phyloP scores from a whole-genome alignment of 2,888 invertebrate genomes.

The Caenorhabditis imperialis region DNA sequence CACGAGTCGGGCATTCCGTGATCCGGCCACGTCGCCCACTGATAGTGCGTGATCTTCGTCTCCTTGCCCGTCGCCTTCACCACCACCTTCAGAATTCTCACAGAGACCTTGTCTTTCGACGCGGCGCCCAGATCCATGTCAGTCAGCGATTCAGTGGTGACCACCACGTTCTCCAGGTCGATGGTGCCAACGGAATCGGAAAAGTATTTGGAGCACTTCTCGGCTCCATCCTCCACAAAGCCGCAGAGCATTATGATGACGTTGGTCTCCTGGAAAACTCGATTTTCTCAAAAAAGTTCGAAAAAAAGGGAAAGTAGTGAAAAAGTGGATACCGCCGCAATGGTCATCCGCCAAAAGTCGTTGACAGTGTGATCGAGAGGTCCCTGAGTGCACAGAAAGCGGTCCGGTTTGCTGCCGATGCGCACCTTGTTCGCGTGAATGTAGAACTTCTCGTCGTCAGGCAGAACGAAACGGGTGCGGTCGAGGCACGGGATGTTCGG shows the following conservation, averaged over 20 bases:
- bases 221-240: conserved; percentile 25
- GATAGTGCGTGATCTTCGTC: conserved; percentile 18
- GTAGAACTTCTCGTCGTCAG: conserved; percentile 32
- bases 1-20: conserved; percentile 41
- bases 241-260: conserved; percentile 36
- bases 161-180: conserved; percentile 6
- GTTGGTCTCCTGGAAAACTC: conserved; percentile 9
- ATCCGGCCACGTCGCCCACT: conserved; percentile 41
- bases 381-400: conserved; percentile 44
- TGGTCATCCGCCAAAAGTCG: conserved; percentile 44
- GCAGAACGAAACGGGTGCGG: conserved; percentile 24
- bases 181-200: conserved; percentile 7
- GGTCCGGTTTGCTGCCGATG: conserved; percentile 19
- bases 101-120: conserved; percentile 11
- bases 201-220: conserved; percentile 43
- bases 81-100: conserved; percentile 10
- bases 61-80: conserved; percentile 23
- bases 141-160: conserved; percentile 15
- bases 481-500: conserved; percentile 41
- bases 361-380: conserved; percentile 24
- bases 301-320: not conserved
- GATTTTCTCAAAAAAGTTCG: no score
- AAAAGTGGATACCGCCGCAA: not conserved
- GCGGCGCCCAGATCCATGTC: conserved; percentile 5
- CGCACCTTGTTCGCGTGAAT: conserved; percentile 37